These are phyloP conservation scores for Meandrina meandrites DNA, from an alignment of 92 coral and sea anemone genomes.

Conservation along the genomic window DNA sequence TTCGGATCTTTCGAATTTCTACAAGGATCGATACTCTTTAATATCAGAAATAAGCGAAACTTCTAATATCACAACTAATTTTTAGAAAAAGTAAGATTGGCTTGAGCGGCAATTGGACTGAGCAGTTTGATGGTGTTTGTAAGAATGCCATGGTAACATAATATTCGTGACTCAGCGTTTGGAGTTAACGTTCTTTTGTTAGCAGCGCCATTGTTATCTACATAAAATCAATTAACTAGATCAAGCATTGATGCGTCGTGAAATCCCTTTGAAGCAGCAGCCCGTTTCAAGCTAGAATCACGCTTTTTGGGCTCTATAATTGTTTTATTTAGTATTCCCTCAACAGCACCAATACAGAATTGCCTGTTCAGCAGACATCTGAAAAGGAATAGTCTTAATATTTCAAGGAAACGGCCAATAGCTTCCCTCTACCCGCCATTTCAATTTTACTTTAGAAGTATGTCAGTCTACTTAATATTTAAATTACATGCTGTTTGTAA, in stretches of 20 bases:
- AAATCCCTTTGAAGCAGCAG: conserved; percentile 7
- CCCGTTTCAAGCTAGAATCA: neutral
- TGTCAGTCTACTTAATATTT: conserved; percentile 38
- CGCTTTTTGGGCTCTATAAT: neutral
- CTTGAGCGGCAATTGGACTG: conserved; percentile 20
- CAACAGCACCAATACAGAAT: conserved; percentile 3
- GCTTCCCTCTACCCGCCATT: conserved; percentile 27
- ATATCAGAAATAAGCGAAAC: no score
- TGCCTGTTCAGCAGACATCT: neutral
- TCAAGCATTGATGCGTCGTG: conserved; percentile 43
- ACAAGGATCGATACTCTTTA: neutral
- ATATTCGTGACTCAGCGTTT: conserved; percentile 51
- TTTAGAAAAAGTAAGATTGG: conserved; percentile 23
- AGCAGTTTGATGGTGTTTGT: conserved; percentile 27
- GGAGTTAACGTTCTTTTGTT: conserved; percentile 13
- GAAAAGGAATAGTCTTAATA: conserved; percentile 12
- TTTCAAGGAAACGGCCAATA: conserved; percentile 11
- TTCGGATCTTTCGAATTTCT: no score
- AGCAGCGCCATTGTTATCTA: conserved; percentile 33
- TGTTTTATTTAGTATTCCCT: neutral
- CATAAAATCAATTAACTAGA: conserved; percentile 42
- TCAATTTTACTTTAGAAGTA: conserved; percentile 50
- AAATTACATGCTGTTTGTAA: conserved; percentile 40
- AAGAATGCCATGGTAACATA: conserved; percentile 27
- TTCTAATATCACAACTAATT: no score